Evolutionary conservation across 2,113 vertebrate species (phyloP).

Genomic region (Willisornis vidua): DNA sequence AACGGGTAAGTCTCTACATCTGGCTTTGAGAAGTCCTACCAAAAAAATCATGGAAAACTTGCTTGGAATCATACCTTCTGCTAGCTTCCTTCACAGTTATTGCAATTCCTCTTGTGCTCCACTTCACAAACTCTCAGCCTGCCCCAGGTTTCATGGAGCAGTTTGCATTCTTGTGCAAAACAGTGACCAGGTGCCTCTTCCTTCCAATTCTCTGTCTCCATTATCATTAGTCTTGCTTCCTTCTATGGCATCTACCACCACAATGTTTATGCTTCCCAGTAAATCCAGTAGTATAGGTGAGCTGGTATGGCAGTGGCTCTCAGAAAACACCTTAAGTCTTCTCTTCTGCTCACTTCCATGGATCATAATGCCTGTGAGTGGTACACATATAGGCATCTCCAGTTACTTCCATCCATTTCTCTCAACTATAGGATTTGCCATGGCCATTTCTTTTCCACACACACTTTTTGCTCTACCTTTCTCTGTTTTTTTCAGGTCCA

Average conservation of each 20-base stretch:
- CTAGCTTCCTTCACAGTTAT: background rate
- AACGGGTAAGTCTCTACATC: slow-evolving; percentile 1
- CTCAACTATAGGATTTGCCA: background rate
- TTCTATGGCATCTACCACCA: background rate
- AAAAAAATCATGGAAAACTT: background rate
- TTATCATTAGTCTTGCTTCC: background rate
- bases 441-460: background rate
- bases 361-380: background rate
- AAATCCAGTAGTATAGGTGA: background rate
- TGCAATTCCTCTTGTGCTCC: background rate
- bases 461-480: background rate
- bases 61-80: background rate
- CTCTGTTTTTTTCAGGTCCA: background rate
- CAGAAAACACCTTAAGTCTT: background rate
- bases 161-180: background rate
- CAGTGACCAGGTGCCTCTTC: fast-evolving
- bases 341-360: background rate
- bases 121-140: background rate
- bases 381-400: background rate
- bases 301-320: background rate
- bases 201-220: background rate
- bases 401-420: background rate
- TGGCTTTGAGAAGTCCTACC: background rate
- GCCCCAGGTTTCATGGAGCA: background rate
- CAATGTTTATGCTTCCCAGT: background rate